phyloP scores from a whole-genome alignment of 2,888 invertebrate genomes.

The Allolobophora icterica region DNA sequence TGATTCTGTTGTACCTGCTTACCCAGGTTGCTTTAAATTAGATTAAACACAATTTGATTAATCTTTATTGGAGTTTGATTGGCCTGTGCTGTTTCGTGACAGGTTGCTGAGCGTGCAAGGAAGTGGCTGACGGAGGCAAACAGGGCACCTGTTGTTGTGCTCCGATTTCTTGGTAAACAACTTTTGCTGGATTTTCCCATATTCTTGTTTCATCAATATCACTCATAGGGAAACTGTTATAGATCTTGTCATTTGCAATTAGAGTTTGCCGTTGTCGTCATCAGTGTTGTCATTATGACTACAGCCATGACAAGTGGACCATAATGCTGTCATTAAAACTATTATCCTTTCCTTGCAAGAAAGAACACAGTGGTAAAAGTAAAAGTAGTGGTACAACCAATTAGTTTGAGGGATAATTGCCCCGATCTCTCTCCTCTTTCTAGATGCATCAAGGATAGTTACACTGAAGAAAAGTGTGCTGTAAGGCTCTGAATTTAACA shows the following conservation, averaged over 20 bases:
- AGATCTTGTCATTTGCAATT: background rate
- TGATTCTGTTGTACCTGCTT: background rate
- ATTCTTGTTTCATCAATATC: background rate
- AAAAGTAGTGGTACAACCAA: background rate
- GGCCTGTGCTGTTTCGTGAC: background rate
- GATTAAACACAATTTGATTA: background rate
- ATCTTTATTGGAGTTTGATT: background rate
- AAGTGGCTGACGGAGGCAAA: constrained; percentile 44
- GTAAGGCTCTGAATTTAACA: too few species aligned
- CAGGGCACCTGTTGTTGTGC: constrained; percentile 43
- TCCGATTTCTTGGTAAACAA: constrained; percentile 49
- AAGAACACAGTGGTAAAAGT: background rate
- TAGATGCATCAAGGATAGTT: background rate
- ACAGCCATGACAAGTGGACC: background rate
- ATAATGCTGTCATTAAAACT: background rate
- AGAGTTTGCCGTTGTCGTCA: background rate
- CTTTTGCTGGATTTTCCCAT: background rate
- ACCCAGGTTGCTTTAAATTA: background rate
- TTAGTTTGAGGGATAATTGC: background rate
- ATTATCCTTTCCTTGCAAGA: background rate
- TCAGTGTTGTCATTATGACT: too few species aligned
- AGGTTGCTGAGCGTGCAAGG: constrained; percentile 42
- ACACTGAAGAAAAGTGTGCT: background rate
- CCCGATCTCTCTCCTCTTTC: background rate
- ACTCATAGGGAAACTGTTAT: background rate